Evolutionary conservation across 37 sponge, comb jelly and placozoan species (phyloP).

Genomic region (Geodia barretti): DNA sequence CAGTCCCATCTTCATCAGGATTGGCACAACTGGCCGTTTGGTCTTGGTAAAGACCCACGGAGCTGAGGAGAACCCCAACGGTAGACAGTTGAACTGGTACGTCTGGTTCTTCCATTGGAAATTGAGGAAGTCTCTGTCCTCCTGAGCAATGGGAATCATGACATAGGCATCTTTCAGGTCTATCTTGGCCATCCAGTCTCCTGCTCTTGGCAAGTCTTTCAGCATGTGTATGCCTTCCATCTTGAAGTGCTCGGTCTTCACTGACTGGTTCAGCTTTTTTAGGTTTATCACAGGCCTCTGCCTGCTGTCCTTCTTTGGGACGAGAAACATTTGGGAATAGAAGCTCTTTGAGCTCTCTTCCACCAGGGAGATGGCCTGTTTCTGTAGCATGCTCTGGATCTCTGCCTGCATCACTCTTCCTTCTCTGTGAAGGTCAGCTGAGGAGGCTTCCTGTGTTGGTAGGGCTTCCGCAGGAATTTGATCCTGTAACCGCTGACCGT

Average conservation of each 20-base stretch:
- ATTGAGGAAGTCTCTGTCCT: conserved; percentile 1
- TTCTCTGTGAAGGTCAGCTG: no score
- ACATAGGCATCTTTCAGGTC: conserved; percentile 60
- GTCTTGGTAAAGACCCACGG: conserved; percentile 57
- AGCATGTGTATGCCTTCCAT: conserved; percentile 13
- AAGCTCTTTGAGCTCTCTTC: conserved; percentile 39
- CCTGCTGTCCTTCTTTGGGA: background rate
- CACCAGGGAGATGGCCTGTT: no score
- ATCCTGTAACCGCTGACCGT: background rate
- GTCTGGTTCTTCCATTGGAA: conserved; percentile 9
- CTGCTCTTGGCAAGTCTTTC: background rate
- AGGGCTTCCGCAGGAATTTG: background rate
- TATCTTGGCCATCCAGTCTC: conserved; percentile 22
- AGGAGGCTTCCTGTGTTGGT: no score
- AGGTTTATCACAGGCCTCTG: background rate
- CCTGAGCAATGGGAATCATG: conserved; percentile 5
- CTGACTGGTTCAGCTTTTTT: background rate
- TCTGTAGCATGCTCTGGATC: background rate
- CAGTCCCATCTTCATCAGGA: conserved; percentile 25
- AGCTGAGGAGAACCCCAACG: conserved; percentile 50
- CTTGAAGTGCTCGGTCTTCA: background rate
- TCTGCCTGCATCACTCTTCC: no score
- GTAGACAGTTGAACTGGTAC: conserved; percentile 49
- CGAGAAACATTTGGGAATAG: background rate
- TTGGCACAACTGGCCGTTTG: conserved; percentile 27